A percentile compares a stretch with the other conserved stretches of the same genome.
Conservation (phyloP, 2,113 vertebrate species). For the Rutilus rutilus region DNA sequence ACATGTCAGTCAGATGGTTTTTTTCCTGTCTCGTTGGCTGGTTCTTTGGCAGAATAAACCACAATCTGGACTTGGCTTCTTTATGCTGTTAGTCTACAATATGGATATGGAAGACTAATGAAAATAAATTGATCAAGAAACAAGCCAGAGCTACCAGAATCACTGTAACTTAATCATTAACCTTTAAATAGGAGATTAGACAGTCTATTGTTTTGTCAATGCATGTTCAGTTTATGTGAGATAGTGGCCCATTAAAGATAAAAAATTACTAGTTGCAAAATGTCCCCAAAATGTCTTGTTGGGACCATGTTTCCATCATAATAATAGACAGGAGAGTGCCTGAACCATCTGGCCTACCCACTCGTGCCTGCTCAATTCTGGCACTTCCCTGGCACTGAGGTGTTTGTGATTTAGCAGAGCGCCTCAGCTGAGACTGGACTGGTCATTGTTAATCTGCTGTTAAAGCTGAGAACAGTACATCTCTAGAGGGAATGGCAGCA, state of each 20-base stretch:
- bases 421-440: conserved; percentile 19
- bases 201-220: background rate
- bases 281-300: conserved; percentile 20
- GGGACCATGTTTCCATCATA: conserved; percentile 22
- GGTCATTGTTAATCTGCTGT: conserved; percentile 48
- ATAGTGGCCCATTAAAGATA: background rate
- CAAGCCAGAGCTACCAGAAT: background rate
- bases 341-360: conserved; percentile 31
- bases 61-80: background rate
- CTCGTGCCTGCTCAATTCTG: conserved; percentile 13
- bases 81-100: conserved; percentile 12
- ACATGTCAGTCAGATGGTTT: background rate
- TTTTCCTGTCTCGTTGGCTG: background rate
- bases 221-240: background rate
- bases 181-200: background rate
- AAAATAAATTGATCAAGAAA: conserved; percentile 1
- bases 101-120: background rate
- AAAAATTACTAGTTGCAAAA: background rate
- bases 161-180: background rate
- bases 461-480: conserved; percentile 37
- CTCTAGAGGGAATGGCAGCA: conserved; percentile 30
- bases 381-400: conserved; percentile 36
- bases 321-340: conserved; percentile 39
- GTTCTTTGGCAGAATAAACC: background rate
- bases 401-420: conserved; percentile 35